Conservation (phyloP, 2,888 invertebrate genomes). For the Xylota segnis region DNA sequence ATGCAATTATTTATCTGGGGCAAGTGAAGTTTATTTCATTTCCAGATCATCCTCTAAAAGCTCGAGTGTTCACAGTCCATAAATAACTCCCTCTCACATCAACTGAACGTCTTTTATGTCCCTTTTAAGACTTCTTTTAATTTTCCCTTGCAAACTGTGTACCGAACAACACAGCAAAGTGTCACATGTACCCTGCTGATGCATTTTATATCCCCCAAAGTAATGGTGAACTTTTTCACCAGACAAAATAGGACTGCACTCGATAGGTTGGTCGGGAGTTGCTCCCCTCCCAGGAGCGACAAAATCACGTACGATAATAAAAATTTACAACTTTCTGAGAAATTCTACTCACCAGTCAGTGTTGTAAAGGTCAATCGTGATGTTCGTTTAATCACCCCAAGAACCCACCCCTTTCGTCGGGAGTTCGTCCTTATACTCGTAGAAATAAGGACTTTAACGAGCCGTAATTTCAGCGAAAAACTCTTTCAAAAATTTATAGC, state of each 20-base stretch:
- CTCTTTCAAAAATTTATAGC: constrained; percentile 17
- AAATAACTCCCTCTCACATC: neutral
- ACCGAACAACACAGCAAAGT: neutral
- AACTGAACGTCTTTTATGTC: neutral
- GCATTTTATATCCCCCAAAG: neutral
- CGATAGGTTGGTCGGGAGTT: neutral
- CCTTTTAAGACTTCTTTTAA: neutral
- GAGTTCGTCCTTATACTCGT: neutral
- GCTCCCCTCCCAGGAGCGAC: neutral
- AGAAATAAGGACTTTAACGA: constrained; percentile 4
- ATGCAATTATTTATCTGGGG: too few species aligned
- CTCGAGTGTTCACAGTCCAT: neutral
- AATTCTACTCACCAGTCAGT: neutral
- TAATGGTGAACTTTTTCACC: neutral
- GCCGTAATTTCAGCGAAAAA: constrained; percentile 8
- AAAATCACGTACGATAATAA: constrained; percentile 5
- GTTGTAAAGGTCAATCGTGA: constrained; percentile 1
- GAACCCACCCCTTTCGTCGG: neutral
- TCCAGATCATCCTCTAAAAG: neutral
- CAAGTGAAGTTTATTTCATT: neutral
- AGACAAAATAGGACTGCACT: neutral
- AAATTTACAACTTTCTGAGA: constrained; percentile 1
- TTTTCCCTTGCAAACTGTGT: neutral
- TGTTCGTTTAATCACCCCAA: neutral
- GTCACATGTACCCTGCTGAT: neutral